These are phyloP conservation scores for Clivina fossor DNA, from an alignment of 2,888 invertebrate species.

Conservation along the genomic window DNA sequence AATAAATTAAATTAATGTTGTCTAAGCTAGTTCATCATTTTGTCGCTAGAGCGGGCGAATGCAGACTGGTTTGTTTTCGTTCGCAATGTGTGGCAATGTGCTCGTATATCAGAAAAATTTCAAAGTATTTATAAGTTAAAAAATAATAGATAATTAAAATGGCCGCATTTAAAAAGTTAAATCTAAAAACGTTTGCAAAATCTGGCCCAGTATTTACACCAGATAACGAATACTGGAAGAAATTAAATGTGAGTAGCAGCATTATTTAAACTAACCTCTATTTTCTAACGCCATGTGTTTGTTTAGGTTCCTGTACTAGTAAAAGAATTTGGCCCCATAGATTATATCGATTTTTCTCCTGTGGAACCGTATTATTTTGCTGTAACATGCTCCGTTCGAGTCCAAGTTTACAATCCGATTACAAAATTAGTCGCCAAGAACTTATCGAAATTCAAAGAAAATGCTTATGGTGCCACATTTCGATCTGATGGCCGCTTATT, in stretches of 20 bases:
- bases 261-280: conserved; percentile 20
- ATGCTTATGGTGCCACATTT: conserved; percentile 83
- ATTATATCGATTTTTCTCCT: conserved; percentile 88
- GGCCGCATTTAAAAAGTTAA: conserved; percentile 70
- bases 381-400: conserved; percentile 87
- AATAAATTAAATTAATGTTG: no score
- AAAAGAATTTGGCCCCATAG: conserved; percentile 91
- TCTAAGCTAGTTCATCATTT: no score
- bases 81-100: no score
- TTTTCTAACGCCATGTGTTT: conserved; percentile 25
- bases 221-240: conserved; percentile 86
- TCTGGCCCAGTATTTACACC: conserved; percentile 68
- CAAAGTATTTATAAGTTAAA: no score
- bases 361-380: conserved; percentile 89
- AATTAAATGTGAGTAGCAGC: conserved; percentile 69
- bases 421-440: conserved; percentile 81
- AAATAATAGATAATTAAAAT: no score
- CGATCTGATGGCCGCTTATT: conserved; percentile 79
- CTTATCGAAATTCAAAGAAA: conserved; percentile 78
- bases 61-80: no score
- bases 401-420: conserved; percentile 83
- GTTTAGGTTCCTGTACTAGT: conserved; percentile 78
- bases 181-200: conserved; percentile 68
- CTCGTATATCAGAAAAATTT: no score
- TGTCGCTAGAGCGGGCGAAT: no score